Evolutionary conservation across 2,888 invertebrate genomes (phyloP).

Genomic region (Cetonia aurata): DNA sequence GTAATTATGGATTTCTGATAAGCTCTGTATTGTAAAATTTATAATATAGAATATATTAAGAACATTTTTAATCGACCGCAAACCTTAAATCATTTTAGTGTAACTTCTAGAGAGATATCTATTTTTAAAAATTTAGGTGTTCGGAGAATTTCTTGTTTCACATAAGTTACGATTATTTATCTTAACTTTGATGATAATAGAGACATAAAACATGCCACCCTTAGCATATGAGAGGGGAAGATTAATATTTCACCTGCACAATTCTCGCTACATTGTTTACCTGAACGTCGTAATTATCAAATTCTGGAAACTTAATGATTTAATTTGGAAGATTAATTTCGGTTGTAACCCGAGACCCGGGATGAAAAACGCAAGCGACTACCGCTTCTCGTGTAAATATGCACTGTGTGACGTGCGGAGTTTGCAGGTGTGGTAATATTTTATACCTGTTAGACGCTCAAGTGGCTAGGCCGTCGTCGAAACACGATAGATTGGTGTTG

Average conservation of each 20-base stretch:
- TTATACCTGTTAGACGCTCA: conserved; percentile 33
- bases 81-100: too few relatives aligned
- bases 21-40: too few relatives aligned
- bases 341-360: conserved; percentile 30
- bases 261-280: conserved; percentile 28
- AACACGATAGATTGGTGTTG: conserved; percentile 33
- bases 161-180: conserved; percentile 2
- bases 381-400: conserved; percentile 44
- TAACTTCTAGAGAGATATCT: too few relatives aligned
- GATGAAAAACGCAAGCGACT: conserved; percentile 42
- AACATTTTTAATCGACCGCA: too few relatives aligned
- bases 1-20: too few relatives aligned
- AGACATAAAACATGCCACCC: conserved; percentile 10
- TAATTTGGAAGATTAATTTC: conserved; percentile 47
- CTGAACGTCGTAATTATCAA: conserved; percentile 40
- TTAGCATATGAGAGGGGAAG: conserved; percentile 4
- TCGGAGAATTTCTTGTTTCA: not conserved
- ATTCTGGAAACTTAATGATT: conserved; percentile 45
- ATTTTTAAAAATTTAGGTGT: too few relatives aligned
- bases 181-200: not conserved
- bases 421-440: conserved; percentile 46
- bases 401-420: conserved; percentile 32
- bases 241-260: conserved; percentile 37
- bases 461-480: conserved; percentile 9
- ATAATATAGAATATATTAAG: too few relatives aligned